phyloP scores from a whole-genome alignment of 2,113 vertebrate species.

The Illadopsis cleaveri region DNA sequence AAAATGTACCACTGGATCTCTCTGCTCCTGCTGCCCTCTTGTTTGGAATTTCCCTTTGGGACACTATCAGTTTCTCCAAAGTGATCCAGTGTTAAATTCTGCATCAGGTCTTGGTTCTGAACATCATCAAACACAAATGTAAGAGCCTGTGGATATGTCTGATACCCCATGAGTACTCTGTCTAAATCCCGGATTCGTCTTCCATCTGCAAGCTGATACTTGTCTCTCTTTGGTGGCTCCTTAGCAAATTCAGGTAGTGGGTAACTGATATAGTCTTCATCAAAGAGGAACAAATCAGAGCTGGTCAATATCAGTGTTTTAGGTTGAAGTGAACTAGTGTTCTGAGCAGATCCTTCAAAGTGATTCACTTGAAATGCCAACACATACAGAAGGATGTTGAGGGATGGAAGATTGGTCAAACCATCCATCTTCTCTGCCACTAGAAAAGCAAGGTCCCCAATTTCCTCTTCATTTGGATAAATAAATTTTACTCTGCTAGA shows the following conservation, averaged over 20 bases:
- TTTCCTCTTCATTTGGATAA: conserved; percentile 97
- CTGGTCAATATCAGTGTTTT: conserved; percentile 92
- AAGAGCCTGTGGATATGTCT: conserved; percentile 92
- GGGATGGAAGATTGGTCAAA: conserved; percentile 71
- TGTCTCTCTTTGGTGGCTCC: conserved; percentile 90
- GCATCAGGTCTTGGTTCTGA: conserved; percentile 89
- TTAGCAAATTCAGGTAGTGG: conserved; percentile 95
- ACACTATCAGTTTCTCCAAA: conserved; percentile 77
- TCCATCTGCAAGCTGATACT: conserved; percentile 88
- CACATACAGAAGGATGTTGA: conserved; percentile 91
- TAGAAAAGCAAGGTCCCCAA: conserved; percentile 93
- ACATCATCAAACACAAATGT: conserved; percentile 96
- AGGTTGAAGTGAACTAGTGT: conserved; percentile 77
- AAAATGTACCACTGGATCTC: conserved; percentile 96
- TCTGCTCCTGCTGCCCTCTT: conserved; percentile 55
- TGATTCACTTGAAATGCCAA: conserved; percentile 89
- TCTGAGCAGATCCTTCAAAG: conserved; percentile 7
- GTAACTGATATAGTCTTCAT: conserved; percentile 95
- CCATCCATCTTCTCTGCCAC: conserved; percentile 87
- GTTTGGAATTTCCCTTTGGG: not conserved
- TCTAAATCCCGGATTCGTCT: conserved; percentile 93
- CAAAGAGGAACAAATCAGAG: conserved; percentile 89
- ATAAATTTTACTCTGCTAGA: conserved; percentile 95
- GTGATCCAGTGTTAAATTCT: conserved; percentile 91
- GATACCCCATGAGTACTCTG: conserved; percentile 93